These are phyloP conservation scores for Lasioglossum calceatum DNA, from an alignment of 2,888 invertebrate species.

Conservation along the genomic window DNA sequence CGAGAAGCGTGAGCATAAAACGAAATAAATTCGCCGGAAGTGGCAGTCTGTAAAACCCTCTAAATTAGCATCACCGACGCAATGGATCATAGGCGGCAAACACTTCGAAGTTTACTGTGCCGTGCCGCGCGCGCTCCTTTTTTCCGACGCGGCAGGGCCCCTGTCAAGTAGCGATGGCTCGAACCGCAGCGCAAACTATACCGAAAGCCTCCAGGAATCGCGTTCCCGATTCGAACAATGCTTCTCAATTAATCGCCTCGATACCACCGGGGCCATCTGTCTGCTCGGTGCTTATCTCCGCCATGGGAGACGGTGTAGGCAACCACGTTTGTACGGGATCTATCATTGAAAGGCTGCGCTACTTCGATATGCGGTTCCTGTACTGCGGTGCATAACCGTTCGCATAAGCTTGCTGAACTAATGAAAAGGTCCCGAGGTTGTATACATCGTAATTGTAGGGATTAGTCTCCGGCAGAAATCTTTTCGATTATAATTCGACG, in stretches of 20 bases:
- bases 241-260: neutral
- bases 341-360: neutral
- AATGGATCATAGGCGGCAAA: slow-evolving; percentile 26
- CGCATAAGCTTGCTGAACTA: neutral
- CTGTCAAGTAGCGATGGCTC: neutral
- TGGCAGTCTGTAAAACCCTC: slow-evolving; percentile 5
- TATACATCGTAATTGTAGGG: neutral
- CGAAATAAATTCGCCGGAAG: slow-evolving; percentile 10
- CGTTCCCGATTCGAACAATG: neutral
- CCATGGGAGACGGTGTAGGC: neutral
- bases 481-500: neutral
- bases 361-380: neutral
- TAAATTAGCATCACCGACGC: slow-evolving; percentile 18
- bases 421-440: neutral
- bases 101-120: slow-evolving; percentile 22
- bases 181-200: neutral
- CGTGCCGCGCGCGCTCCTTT: neutral
- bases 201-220: neutral
- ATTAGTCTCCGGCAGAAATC: neutral
- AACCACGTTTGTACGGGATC: neutral
- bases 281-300: neutral
- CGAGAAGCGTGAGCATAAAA: neutral
- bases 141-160: neutral
- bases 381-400: neutral
- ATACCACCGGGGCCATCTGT: neutral